Base-by-base conservation (phyloP, 2,797 vertebrate genomes). In the Todus mexicanus region DNA sequence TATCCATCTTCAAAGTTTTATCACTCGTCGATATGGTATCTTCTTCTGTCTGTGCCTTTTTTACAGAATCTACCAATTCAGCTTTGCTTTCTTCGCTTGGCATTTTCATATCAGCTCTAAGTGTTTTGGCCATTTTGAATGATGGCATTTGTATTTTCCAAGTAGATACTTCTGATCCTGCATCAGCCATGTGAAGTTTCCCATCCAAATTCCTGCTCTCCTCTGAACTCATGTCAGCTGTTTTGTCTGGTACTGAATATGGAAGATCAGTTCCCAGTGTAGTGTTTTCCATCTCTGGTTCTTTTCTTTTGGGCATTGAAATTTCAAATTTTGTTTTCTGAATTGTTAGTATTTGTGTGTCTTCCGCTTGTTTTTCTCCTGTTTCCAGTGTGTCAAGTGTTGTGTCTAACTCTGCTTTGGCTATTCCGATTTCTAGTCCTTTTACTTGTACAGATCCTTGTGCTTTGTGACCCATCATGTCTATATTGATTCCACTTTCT, bases 381-480 rank as follows among this genome's bases (percentile, higher is more conserved):
- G 11, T 60, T 72, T 94, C 94, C n/a, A 92, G 74, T 75, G 95
- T 92, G 17, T 96, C 96, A 27, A 95, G 84, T 42, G 93, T 88
- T 78, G 94, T 96, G 26, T 97, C 96, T 70, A 98, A 97, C 50
- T 98, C 97, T n/a, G 95, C 88, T 77, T 97, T 95, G 61, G 94
- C 90, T 4, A 60, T 92, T 10, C 92, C 96, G 4, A 65, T 84
- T 86, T 96, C 94, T 56, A 81, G 38, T 4, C 38, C 83, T 53
- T 51, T 95, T 33, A 92, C 54, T 11, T 94, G 27, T 66, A 89
- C 11, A 29, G 43, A 4, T 54, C 9, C 14, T 17, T 84, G 3
- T 64, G 38, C 15, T 31, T 1, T 4, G 6, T 43, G 1, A 26
- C 20, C 5, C 2, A 1, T 53, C 7, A 9, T 2, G 4, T 53